Conservation (phyloP, 2,797 vertebrate genomes). For the Moxostoma hubbsi region DNA sequence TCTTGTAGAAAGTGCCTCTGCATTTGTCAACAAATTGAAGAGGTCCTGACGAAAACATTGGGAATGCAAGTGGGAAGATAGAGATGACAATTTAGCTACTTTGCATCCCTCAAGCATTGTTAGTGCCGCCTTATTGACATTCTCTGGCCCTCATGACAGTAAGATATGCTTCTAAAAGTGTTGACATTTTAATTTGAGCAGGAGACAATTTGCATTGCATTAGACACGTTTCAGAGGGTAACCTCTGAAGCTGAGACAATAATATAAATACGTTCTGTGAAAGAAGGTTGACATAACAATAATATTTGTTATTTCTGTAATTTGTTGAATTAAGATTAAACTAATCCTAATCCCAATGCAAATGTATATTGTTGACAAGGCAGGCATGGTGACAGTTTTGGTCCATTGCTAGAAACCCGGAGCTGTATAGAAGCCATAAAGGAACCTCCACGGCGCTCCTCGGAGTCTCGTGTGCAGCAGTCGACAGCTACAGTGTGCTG, state of each 20-base stretch:
- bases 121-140: conserved; percentile 30
- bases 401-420: conserved; percentile 10
- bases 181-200: conserved; percentile 9
- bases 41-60: conserved; percentile 18
- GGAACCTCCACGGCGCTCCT: conserved; percentile 31
- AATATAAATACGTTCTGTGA: neutral
- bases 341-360: neutral
- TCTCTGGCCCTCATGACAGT: conserved; percentile 36
- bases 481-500: conserved; percentile 66
- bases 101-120: conserved; percentile 49
- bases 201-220: neutral
- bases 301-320: neutral
- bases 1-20: conserved; percentile 60
- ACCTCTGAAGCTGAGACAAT: neutral
- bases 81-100: conserved; percentile 51
- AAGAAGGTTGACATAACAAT: neutral
- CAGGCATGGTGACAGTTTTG: conserved; percentile 22
- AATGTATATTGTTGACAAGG: conserved; percentile 20
- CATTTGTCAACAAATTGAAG: conserved; percentile 56
- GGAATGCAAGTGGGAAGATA: conserved; percentile 37
- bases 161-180: conserved; percentile 23
- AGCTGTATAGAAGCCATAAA: conserved; percentile 35
- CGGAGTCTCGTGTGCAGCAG: conserved; percentile 29
- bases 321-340: neutral
- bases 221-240: too few species aligned